Evolutionary conservation across 2,888 invertebrate species (phyloP).

Genomic region (Drosophila pegasa): DNA sequence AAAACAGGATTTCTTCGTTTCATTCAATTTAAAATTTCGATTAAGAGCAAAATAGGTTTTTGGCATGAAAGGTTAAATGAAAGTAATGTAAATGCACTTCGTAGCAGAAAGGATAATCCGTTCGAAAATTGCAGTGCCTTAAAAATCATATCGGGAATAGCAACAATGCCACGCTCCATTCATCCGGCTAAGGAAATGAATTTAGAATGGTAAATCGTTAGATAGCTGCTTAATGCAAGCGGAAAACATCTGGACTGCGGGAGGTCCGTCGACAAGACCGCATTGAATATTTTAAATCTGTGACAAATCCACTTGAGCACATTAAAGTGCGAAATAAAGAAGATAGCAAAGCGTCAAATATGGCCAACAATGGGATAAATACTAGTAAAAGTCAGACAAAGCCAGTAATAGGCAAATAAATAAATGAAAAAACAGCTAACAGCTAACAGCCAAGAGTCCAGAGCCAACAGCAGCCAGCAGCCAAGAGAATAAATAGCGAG

Average conservation of each 20-base stretch:
- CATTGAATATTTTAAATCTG: slow-evolving; percentile 9
- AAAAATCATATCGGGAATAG: no score
- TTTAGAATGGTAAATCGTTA: background rate
- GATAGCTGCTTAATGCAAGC: background rate
- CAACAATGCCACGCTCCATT: background rate
- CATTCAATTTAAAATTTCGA: background rate
- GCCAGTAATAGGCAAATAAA: slow-evolving; percentile 31
- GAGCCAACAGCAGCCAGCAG: background rate
- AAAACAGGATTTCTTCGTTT: background rate
- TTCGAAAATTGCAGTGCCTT: background rate
- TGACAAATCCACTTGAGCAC: slow-evolving; percentile 51
- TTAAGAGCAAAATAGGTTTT: background rate
- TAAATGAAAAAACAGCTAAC: slow-evolving; percentile 16
- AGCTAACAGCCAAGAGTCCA: slow-evolving; percentile 1
- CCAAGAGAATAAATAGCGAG: slow-evolving; percentile 19
- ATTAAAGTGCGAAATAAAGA: slow-evolving; percentile 7
- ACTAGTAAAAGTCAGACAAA: slow-evolving; percentile 37
- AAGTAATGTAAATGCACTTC: background rate
- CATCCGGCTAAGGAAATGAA: background rate
- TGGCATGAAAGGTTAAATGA: background rate
- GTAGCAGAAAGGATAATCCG: background rate
- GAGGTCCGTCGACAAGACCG: background rate
- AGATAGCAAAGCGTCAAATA: slow-evolving; percentile 4
- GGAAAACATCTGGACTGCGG: background rate
- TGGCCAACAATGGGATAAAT: slow-evolving; percentile 30